These are phyloP conservation scores for Pandemis cinnamomeana DNA, from an alignment of 2,888 invertebrate genomes.

Conservation along the genomic window DNA sequence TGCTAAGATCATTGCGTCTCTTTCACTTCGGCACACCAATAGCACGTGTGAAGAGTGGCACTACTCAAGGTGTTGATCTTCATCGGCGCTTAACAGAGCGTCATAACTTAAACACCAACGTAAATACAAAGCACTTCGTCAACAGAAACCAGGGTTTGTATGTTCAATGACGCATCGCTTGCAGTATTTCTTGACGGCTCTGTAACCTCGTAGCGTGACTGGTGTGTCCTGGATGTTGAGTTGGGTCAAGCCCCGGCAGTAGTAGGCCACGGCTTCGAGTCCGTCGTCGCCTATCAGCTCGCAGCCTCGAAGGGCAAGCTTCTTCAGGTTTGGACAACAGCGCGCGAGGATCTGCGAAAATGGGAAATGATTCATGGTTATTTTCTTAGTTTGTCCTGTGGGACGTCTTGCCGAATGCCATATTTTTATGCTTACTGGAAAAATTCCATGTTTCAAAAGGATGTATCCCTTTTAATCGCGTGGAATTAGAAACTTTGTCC, in stretches of 20 bases:
- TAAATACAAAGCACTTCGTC: slow-evolving; percentile 49
- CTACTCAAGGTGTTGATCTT: too few relatives aligned
- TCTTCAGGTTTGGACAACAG: slow-evolving; percentile 95
- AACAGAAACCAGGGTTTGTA: slow-evolving; percentile 97
- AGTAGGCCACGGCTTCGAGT: slow-evolving; percentile 92
- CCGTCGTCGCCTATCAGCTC: slow-evolving; percentile 96
- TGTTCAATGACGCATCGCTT: slow-evolving; percentile 97
- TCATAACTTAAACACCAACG: too few relatives aligned
- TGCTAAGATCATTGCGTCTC: too few relatives aligned
- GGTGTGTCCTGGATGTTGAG: slow-evolving; percentile 97
- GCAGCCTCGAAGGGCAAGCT: slow-evolving; percentile 95
- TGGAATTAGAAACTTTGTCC: too few relatives aligned
- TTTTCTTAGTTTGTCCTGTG: too few relatives aligned
- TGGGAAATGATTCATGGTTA: slow-evolving; percentile 43
- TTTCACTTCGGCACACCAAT: too few relatives aligned
- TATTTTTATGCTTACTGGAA: too few relatives aligned
- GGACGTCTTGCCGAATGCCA: too few relatives aligned
- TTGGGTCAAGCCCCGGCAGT: slow-evolving; percentile 94
- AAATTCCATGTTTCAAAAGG: too few relatives aligned
- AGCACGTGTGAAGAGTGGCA: too few relatives aligned
- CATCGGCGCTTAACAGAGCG: too few relatives aligned
- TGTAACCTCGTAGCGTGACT: slow-evolving; percentile 94
- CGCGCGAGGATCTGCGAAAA: slow-evolving; percentile 91
- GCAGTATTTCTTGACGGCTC: slow-evolving; percentile 96
- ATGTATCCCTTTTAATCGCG: too few relatives aligned